Evolutionary conservation across 2,888 invertebrate genomes (phyloP), one percentile per base, ranked within the genome.

Genomic region (Panorpa germanica): DNA sequence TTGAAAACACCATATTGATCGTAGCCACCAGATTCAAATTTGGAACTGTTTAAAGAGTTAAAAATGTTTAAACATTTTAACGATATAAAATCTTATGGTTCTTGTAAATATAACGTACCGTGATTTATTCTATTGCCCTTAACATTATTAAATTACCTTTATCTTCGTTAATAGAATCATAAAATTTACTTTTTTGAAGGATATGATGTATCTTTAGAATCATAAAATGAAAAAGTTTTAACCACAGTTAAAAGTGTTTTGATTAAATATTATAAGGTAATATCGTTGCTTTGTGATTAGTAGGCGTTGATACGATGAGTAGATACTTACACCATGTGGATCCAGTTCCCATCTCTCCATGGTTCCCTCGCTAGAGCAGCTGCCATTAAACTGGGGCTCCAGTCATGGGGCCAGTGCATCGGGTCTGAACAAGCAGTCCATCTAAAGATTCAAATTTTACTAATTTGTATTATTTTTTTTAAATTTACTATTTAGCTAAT

Each of bases 1-100:
- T 63, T 57, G 11, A 70, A 42, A 1, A 59, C 53, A 4, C 76
- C 76, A 52, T 63, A 74, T 43, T 74, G 74, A 36, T 65, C 54
- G 48, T 65, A 70, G 28, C 69, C 65, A 3, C 51, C 50, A 24
- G 54, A 49, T 2, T 50, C 49, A 31, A 51, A 46, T 38, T 50
- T 49, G 24, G 46, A 48, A 37, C 63, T 63, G 39, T 16, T 15
- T 26, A 19, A 13, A 10, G 5, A 5, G n/a, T 11, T 12, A 25
- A 19, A 25, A 19, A 36, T 24, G 4, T 4, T 6, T 15, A 28
- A n/a, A 16, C 17, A 9, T 3, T 16, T 13, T 15, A 20, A 13
- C 15, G 8, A 18, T 1, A 17, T 21, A n/a, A n/a, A n/a, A n/a
- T n/a, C n/a, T n/a, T n/a, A n/a, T n/a, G n/a, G n/a, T n/a, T n/a